These are phyloP conservation scores for Lacanobia wlatinum DNA, from an alignment of 2,888 invertebrate genomes.

Conservation along the genomic window DNA sequence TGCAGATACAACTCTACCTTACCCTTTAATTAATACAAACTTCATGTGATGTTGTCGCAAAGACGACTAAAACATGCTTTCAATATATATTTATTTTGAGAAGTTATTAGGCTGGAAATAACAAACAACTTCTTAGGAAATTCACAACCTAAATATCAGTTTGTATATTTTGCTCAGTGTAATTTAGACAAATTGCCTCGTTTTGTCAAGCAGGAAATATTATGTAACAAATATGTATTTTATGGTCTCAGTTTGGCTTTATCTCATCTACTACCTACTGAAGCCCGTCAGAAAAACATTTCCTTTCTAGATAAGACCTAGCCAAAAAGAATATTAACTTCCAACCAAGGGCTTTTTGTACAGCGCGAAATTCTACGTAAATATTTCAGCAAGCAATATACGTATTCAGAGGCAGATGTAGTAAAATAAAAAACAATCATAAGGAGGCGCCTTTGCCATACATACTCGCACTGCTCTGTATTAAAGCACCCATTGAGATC, in stretches of 20 bases:
- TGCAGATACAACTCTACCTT: too few relatives aligned
- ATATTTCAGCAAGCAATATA: not conserved
- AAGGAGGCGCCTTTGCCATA: too few relatives aligned
- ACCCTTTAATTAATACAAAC: not conserved
- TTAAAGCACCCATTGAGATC: not conserved
- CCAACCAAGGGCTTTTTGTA: not conserved
- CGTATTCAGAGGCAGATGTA: too few relatives aligned
- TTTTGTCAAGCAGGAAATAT: slow-evolving; percentile 9
- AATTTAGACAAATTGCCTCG: slow-evolving; percentile 25
- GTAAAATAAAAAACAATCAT: not conserved
- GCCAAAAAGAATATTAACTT: slow-evolving; percentile 3
- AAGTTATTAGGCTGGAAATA: not conserved
- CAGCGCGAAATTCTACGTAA: not conserved
- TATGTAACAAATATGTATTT: slow-evolving; percentile 7
- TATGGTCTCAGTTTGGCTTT: slow-evolving; percentile 11
- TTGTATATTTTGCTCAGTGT: not conserved
- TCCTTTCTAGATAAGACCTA: not conserved
- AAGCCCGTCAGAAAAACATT: not conserved
- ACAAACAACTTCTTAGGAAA: not conserved
- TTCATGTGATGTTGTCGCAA: not conserved
- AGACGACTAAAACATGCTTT: too few relatives aligned
- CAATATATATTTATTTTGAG: slow-evolving; percentile 1
- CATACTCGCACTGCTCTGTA: not conserved
- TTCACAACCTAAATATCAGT: not conserved
- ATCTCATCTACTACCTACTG: not conserved